Base-by-base conservation (phyloP, 2,113 vertebrate genomes). In the Macaca mulatta region DNA sequence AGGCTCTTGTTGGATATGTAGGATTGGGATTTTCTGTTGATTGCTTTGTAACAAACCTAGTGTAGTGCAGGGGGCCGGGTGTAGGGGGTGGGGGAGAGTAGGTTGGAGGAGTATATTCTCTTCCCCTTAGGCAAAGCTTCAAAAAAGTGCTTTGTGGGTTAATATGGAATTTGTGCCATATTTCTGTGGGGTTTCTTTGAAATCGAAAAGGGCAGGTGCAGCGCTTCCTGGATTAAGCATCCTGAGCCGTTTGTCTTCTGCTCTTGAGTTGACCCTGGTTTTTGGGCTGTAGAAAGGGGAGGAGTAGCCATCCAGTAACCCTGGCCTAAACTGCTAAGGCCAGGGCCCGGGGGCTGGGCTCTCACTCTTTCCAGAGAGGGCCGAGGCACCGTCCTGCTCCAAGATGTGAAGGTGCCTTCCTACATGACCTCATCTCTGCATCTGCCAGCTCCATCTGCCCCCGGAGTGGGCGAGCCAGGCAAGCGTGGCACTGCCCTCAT, bases 401-500 rank as follows among this genome's bases (percentile, higher is more conserved):
- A 67, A 59, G 88, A 67, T 18, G 20, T 0, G 10, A 83, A 80
- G 50, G 35, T 38, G 35, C n/a, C 59, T 61, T 61, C 23, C 32
- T 45, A 32, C 12, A 8, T 59, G 35, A 83, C 30, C 25, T 82
- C 89, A 81, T 69, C 25, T 77, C 35, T 32, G 67, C 38, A 25
- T 30, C 48, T 43, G 4, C 14, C 59, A 23, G 75, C 70, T 30
- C 6, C 32, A 25, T 78, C 16, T 90, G 50, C 72, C 18, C 27
- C 48, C n/a, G 2, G 13, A 35, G n/a, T 82, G 78, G 59, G 38
- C 40, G 38, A 11, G 45, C 32, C 50, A 40, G 82, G 13, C 13
- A 6, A 38, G 38, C 1, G 0, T 12, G 38, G 40, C 22, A 0
- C n/a, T n/a, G 45, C 0, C 64, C 27, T 23, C 18, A 8, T 43